Conservation (phyloP, 1,140 invertebrate genomes). For the Brachionus rotundiformis region DNA sequence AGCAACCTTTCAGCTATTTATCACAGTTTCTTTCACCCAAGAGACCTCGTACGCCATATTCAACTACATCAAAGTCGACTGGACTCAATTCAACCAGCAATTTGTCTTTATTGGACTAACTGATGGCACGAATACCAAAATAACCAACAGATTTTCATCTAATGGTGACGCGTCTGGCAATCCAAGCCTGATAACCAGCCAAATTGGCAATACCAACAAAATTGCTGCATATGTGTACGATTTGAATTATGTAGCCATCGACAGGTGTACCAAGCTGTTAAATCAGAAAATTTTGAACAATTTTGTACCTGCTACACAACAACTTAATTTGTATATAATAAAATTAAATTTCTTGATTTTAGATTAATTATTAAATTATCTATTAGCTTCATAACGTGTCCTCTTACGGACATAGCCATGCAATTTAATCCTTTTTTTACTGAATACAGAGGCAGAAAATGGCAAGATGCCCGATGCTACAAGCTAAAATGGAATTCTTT, state of each 20-base stretch:
- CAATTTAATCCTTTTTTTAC: neutral
- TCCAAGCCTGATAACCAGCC: neutral
- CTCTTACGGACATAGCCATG: neutral
- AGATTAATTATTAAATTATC: neutral
- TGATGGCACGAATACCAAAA: neutral
- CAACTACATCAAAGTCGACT: conserved; percentile 24
- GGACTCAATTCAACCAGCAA: neutral
- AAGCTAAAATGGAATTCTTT: neutral
- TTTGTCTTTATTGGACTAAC: conserved; percentile 26
- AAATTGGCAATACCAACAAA: neutral
- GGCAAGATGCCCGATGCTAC: conserved; percentile 8
- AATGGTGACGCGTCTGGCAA: neutral
- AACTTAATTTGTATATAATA: conserved; percentile 6
- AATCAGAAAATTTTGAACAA: neutral
- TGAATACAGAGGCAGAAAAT: neutral
- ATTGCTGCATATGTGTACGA: neutral
- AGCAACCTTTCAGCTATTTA: conserved; percentile 43
- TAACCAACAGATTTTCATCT: conserved; percentile 1
- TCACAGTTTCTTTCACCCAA: conserved; percentile 14
- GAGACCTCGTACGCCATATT: conserved; percentile 30
- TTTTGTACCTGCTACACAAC: neutral
- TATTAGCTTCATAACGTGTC: neutral
- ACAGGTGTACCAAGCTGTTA: neutral
- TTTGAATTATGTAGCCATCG: neutral
- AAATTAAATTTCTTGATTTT: no score